Base-by-base conservation (phyloP, 1,140 invertebrate genomes). In the Rhynchophorus ferrugineus region DNA sequence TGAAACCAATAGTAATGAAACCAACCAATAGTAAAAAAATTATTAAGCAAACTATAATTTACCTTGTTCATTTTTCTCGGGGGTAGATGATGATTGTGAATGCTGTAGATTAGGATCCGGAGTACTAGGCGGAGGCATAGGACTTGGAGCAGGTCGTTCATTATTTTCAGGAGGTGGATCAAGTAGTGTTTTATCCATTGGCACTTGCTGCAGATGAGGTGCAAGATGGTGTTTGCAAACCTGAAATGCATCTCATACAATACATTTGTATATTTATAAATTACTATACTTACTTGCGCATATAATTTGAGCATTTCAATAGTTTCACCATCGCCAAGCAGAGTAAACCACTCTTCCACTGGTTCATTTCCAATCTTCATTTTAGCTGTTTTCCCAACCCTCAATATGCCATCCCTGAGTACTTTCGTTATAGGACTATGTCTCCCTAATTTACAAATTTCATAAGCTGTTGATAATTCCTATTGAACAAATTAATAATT, bases 401-500 rank as follows among this genome's bases (percentile, higher is more conserved):
- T 77, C 21, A 97, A 75, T 49, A 98, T 88, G 16, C 94, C 95
- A 67, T 96, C 91, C 13, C 85, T 78, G 16, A 87, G 73, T 18
- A 85, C 76, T 65, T 92, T 87, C 1, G 83, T 80, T 11, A 95
- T 86, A 2, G 92, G 89, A 52, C 83, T 84, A 69, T 98, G 95
- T 36, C 85, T 77, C 17, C 95, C 95, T 43, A 97, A 73, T 54
- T 89, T 82, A 71, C 91, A 95, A 60, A 88, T 83, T 75, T 98
- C 93, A 70, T 98, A 98, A 34, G 87, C 85, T 20, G 87, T 85
- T 45, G 89, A 92, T 0, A 98, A 73, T 69, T 98, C 94, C 44
- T 49, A 44, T 16, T 8, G 35, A 34, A 43, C 33, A 43, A 39
- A 52, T 13, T 2, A 6, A 11, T 43, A n/a, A 17, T 5, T 13